These are phyloP conservation scores for Drosophila pseudotakahashii DNA, from an alignment of 2,888 invertebrate species.

Conservation along the genomic window DNA sequence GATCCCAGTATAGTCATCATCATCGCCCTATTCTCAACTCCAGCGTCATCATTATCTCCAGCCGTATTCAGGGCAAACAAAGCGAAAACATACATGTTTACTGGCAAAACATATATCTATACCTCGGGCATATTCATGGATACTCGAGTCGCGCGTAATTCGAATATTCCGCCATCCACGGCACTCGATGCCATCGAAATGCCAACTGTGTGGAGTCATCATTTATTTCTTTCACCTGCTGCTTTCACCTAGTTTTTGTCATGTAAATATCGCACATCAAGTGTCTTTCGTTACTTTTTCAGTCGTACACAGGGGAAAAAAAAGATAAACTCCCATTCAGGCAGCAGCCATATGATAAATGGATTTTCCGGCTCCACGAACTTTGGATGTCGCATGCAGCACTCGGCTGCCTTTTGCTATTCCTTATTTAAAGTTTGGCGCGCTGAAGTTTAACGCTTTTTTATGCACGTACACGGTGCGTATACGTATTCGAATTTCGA, in stretches of 20 bases:
- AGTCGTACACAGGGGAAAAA: background rate
- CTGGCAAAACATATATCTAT: conserved; percentile 3
- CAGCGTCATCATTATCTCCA: conserved; percentile 2
- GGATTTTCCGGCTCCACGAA: conserved; percentile 64
- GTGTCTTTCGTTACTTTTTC: conserved; percentile 48
- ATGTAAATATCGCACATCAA: conserved; percentile 55
- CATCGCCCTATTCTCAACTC: background rate
- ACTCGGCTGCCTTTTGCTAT: conserved; percentile 16
- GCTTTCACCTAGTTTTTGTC: conserved; percentile 42
- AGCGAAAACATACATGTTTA: conserved; percentile 2
- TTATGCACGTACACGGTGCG: background rate
- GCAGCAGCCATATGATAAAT: conserved; percentile 59
- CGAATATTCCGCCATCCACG: conserved; percentile 21
- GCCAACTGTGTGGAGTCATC: conserved; percentile 35
- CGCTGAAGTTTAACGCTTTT: conserved; percentile 17
- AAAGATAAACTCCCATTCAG: conserved; percentile 18
- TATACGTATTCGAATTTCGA: conserved; percentile 10
- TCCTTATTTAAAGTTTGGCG: conserved; percentile 38
- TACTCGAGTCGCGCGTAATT: conserved; percentile 16
- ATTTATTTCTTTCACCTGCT: conserved; percentile 36
- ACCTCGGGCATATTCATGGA: conserved; percentile 7
- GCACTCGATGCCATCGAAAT: conserved; percentile 21
- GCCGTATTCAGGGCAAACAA: background rate
- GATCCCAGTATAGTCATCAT: conserved; percentile 26
- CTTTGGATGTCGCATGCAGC: conserved; percentile 41